Conservation (phyloP, 2,888 invertebrate species). For the Halictus ligatus region DNA sequence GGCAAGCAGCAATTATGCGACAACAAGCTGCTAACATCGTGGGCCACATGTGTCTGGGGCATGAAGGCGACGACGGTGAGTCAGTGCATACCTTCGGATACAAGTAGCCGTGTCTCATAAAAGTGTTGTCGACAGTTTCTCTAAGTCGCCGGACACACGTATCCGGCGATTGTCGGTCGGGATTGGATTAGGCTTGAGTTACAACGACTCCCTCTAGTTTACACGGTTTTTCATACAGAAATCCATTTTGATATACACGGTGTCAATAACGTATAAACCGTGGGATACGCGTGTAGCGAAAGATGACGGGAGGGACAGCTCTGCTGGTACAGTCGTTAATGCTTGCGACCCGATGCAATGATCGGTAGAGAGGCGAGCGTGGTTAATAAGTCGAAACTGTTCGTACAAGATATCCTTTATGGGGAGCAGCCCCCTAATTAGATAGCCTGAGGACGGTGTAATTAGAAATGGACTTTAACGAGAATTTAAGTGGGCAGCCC, state of each 20-base stretch:
- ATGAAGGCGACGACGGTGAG: neutral
- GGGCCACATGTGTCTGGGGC: neutral
- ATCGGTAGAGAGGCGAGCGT: neutral
- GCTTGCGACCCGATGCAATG: neutral
- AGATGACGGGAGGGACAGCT: neutral
- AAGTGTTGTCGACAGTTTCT: conserved; percentile 8
- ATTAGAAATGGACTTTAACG: conserved; percentile 41
- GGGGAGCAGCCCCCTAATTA: conserved; percentile 23
- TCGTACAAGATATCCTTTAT: conserved; percentile 24
- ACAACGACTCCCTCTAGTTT: neutral
- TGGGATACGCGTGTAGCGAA: no score
- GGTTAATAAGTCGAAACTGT: conserved; percentile 33
- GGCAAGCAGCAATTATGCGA: neutral
- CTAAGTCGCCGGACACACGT: neutral
- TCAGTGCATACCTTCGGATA: neutral
- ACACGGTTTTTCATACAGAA: no score
- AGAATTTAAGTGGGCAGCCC: conserved; percentile 37
- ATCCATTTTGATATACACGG: no score
- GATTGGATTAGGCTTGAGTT: neutral
- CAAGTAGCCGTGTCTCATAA: neutral
- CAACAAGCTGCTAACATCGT: neutral
- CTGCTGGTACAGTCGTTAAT: neutral
- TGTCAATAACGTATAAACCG: no score
- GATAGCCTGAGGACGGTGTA: conserved; percentile 11
- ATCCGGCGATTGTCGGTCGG: neutral